Conservation (phyloP, 2,797 vertebrate species). For the Falco cherrug region DNA sequence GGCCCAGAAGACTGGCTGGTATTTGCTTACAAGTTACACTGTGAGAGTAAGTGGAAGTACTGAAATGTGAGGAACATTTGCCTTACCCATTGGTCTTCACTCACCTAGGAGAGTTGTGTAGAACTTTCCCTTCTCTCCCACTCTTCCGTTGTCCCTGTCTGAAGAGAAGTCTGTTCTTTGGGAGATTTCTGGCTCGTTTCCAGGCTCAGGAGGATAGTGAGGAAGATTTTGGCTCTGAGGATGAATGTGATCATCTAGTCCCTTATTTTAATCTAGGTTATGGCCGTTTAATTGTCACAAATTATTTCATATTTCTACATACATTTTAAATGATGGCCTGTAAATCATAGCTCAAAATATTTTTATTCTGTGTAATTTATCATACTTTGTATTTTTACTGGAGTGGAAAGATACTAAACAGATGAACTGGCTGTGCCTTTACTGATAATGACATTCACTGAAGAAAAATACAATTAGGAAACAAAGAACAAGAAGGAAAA, state of each 20-base stretch:
- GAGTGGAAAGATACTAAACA: background rate
- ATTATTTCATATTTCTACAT: background rate
- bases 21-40: too few relatives aligned
- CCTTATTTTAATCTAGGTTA: background rate
- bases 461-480: background rate
- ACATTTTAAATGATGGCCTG: background rate
- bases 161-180: background rate
- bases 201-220: background rate
- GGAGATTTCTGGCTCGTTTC: background rate
- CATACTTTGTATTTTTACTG: background rate
- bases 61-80: background rate
- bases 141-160: background rate
- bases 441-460: background rate
- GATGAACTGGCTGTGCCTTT: background rate
- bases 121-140: background rate
- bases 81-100: background rate
- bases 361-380: background rate
- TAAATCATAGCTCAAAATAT: background rate
- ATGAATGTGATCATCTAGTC: background rate
- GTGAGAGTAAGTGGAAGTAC: background rate
- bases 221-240: background rate
- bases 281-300: background rate
- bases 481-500: background rate
- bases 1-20: background rate
- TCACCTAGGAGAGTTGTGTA: background rate